Evolutionary conservation across 2,888 invertebrate genomes (phyloP).

Genomic region (Napeogenes sylphis): DNA sequence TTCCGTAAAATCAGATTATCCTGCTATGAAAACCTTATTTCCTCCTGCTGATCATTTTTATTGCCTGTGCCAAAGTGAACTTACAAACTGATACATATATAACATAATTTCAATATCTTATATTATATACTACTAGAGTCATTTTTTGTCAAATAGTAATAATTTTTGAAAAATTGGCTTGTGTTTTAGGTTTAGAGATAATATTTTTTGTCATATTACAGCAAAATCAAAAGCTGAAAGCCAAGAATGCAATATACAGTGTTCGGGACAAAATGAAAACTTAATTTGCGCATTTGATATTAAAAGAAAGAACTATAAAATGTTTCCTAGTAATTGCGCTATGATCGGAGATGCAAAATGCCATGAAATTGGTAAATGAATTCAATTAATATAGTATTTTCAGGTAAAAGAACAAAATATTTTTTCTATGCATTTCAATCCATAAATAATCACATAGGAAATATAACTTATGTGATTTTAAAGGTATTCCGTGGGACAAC

Average conservation of each 20-base stretch:
- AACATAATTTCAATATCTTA: background rate
- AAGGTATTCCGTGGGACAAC: too few species aligned
- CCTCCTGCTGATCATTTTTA: constrained; percentile 6
- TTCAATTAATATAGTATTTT: background rate
- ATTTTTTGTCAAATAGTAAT: too few species aligned
- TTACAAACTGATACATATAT: background rate
- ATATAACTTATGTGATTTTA: too few species aligned
- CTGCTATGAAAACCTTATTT: constrained; percentile 19
- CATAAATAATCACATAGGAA: background rate
- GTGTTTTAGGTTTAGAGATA: too few species aligned
- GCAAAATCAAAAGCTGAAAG: constrained; percentile 30
- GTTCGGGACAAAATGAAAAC: constrained; percentile 34
- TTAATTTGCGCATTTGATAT: constrained; percentile 49
- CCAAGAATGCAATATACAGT: constrained; percentile 42
- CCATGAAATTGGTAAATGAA: constrained; percentile 42
- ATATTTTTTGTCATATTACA: constrained; percentile 26
- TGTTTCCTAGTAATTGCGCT: constrained; percentile 54
- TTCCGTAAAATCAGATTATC: constrained; percentile 14
- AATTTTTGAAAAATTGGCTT: too few species aligned
- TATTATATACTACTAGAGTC: background rate
- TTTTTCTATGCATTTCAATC: background rate
- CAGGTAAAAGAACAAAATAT: background rate
- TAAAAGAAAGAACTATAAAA: constrained; percentile 40
- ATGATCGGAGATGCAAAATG: constrained; percentile 45
- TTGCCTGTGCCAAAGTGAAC: constrained; percentile 4